Conservation (phyloP, 2,888 invertebrate species). For the Torymus auratus region DNA sequence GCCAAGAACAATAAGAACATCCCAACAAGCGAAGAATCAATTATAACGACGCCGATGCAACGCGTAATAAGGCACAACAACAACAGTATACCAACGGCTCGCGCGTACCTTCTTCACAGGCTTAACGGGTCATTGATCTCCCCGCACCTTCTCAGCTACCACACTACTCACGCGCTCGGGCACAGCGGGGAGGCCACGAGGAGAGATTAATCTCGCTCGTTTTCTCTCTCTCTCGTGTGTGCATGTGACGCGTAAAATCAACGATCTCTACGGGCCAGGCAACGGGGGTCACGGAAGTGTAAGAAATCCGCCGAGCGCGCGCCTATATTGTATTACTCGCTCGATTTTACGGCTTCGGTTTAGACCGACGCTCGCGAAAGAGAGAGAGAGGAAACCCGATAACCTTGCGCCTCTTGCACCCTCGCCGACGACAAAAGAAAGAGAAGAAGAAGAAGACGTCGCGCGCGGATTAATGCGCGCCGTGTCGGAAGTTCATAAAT, state of each 20-base stretch:
- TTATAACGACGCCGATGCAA: not conserved
- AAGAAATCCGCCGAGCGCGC: slow-evolving; percentile 19
- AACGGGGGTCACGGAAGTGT: slow-evolving; percentile 21
- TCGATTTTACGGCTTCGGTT: slow-evolving; percentile 68
- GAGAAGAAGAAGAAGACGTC: slow-evolving; percentile 9
- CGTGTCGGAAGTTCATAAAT: not conserved
- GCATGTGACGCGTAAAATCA: slow-evolving; percentile 27
- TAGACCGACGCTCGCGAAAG: slow-evolving; percentile 59
- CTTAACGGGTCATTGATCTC: slow-evolving; percentile 39
- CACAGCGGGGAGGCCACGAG: not conserved
- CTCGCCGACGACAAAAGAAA: slow-evolving; percentile 29
- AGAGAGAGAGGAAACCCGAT: slow-evolving; percentile 65
- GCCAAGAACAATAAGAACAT: too few relatives aligned
- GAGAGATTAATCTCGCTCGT: slow-evolving; percentile 32
- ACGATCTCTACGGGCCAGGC: not conserved
- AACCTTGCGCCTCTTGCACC: slow-evolving; percentile 60
- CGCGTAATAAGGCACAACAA: not conserved
- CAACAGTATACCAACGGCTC: not conserved
- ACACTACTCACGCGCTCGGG: not conserved
- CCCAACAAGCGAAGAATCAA: not conserved
- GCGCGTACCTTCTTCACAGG: not conserved
- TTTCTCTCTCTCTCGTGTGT: not conserved
- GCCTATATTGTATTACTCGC: slow-evolving; percentile 59
- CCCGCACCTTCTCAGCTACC: not conserved
- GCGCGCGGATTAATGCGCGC: slow-evolving; percentile 25